Conservation (phyloP, 2,113 vertebrate species). For the Bambusicola thoracicus region DNA sequence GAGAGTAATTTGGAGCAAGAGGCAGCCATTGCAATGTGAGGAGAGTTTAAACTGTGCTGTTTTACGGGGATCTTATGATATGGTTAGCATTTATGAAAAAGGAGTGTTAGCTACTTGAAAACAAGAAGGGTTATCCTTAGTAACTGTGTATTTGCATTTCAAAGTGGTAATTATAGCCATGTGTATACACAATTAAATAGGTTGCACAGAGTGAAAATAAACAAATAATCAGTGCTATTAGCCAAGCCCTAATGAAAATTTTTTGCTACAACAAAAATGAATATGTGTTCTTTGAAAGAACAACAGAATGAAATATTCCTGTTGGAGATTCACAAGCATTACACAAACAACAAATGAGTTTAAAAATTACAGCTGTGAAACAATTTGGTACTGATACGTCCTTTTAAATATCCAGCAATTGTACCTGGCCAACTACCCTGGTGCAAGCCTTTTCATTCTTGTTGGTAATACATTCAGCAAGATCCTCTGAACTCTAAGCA, state of each 20-base stretch:
- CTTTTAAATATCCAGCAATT: slow-evolving; percentile 24
- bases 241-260: slow-evolving; percentile 51
- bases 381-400: not conserved
- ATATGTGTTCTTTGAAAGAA: slow-evolving; percentile 46
- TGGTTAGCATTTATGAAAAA: slow-evolving; percentile 28
- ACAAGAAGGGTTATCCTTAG: slow-evolving; percentile 60
- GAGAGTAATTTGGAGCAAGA: not conserved
- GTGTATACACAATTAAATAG: slow-evolving; percentile 61
- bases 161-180: slow-evolving; percentile 64
- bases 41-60: not conserved
- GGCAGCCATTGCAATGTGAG: not conserved
- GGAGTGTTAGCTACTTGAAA: slow-evolving; percentile 35
- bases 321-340: not conserved
- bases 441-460: slow-evolving; percentile 58
- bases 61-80: not conserved
- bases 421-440: slow-evolving; percentile 29
- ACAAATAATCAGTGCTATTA: slow-evolving; percentile 64
- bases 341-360: not conserved
- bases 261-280: slow-evolving; percentile 53
- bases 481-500: slow-evolving; percentile 67
- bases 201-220: slow-evolving; percentile 60
- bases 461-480: slow-evolving; percentile 62
- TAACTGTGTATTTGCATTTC: slow-evolving; percentile 64
- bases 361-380: not conserved
- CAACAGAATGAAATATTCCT: slow-evolving; percentile 16